Base-by-base conservation (phyloP, 2,113 vertebrate genomes). In the Gavia stellata region DNA sequence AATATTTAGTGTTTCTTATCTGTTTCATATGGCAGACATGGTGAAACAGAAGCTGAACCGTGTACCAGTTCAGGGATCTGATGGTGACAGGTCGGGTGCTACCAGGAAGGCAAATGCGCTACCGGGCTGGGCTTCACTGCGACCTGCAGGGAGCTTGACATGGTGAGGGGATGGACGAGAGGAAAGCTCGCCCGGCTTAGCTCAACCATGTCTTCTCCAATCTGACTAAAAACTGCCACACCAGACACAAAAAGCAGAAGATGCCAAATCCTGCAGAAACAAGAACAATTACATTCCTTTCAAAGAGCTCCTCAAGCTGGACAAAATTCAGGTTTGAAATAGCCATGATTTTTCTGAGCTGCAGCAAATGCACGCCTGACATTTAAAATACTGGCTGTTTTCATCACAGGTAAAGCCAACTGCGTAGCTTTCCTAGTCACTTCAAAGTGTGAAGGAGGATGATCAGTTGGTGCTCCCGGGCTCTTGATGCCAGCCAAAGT, bases 111-210 rank as follows among this genome's bases (percentile, higher is more conserved):
- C 24, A 78, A 42, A 67, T 0, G 0, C 1, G 2, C 5, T 17
- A 1, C 28, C 2, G 4, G 47, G 58, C 38, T 75, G 77, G 71
- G 36, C 40, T 87, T 44, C 72, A 40, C 25, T 0, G 0, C 0
- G 23, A 66, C 49, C 49, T 31, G 33, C 70, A 34, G 44, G 0
- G 15, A 72, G 62, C 62, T 38, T 0, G 0, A 49, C 36, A 45
- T 0, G 0, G 42, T 0, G 0, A 17, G 34, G 65, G 14, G 9
- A 15, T 0, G 14, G 9, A 15, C 0, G 2, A 44, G 24, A 63
- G 29, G 17, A 59, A 45, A 68, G 38, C 33, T 83, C 26, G 7
- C 52, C 79, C 6, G 6, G 12, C 47, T 80, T 23, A 58, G 47
- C 66, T 67, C 90, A 92, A 40, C 44, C 1, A 0, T 1, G 17